A percentile compares a stretch with the other conserved stretches of the same genome.
These are phyloP conservation scores for Drosophila tsacasi DNA, from an alignment of 1,140 invertebrate genomes.

Conservation along the genomic window DNA sequence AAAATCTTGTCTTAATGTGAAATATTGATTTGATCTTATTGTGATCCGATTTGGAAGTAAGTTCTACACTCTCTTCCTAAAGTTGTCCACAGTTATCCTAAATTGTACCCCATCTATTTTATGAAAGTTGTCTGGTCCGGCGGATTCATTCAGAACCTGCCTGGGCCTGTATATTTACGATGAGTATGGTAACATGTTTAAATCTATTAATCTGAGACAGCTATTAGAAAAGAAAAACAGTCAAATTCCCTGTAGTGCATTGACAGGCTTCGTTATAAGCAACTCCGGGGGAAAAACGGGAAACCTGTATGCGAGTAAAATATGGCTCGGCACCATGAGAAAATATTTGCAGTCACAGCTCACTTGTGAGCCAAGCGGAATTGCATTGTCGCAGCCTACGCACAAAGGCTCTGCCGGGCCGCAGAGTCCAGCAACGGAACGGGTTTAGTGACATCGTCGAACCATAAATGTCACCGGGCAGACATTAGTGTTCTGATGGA, in stretches of 20 bases:
- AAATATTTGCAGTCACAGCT: slow-evolving; percentile 43
- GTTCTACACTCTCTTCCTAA: too few species aligned
- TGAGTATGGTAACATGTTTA: too few species aligned
- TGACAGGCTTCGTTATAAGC: slow-evolving; percentile 67
- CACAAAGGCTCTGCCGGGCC: slow-evolving; percentile 16
- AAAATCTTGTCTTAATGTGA: too few species aligned
- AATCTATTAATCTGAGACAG: background rate
- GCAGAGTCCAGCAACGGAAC: slow-evolving; percentile 7
- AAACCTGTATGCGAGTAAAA: slow-evolving; percentile 63
- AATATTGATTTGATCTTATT: too few species aligned
- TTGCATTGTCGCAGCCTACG: slow-evolving; percentile 22
- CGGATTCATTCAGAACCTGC: background rate
- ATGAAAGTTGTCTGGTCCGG: too few species aligned
- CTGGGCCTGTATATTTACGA: too few species aligned
- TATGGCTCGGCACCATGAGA: slow-evolving; percentile 56
- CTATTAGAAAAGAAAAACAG: background rate
- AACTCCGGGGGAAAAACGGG: background rate
- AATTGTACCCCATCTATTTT: too few species aligned
- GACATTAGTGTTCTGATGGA: slow-evolving; percentile 53
- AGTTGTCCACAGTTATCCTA: too few species aligned
- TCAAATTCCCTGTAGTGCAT: slow-evolving; percentile 1
- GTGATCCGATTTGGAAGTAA: too few species aligned
- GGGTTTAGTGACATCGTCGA: slow-evolving; percentile 16
- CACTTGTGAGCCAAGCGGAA: slow-evolving; percentile 17
- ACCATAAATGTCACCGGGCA: slow-evolving; percentile 56